Conservation (phyloP, 1,140 invertebrate species). For the Tribolium castaneum region DNA sequence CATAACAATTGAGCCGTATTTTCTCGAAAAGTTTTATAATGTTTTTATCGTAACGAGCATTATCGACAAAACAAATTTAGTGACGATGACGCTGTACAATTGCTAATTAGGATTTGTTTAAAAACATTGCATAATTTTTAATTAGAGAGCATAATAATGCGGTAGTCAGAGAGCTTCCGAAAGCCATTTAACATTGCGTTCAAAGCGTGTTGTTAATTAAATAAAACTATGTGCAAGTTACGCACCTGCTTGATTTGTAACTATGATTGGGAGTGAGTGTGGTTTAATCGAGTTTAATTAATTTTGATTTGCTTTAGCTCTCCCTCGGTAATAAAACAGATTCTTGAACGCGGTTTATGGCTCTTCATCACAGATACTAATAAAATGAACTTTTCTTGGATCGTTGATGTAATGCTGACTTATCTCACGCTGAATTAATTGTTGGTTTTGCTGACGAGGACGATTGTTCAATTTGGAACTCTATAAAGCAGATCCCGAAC, state of each 20-base stretch:
- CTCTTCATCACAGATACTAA: conserved; percentile 20
- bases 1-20: not conserved
- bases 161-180: too few relatives aligned
- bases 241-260: not conserved
- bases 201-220: not conserved
- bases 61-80: not conserved
- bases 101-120: not conserved
- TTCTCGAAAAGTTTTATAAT: not conserved
- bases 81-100: not conserved
- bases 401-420: not conserved
- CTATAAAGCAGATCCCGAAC: not conserved
- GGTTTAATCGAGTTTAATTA: conserved; percentile 23
- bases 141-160: too few relatives aligned
- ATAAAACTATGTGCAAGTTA: not conserved
- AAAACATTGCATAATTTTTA: too few relatives aligned
- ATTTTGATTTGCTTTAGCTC: conserved; percentile 9
- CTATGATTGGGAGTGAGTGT: not conserved
- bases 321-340: conserved; percentile 13
- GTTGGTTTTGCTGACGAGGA: not conserved
- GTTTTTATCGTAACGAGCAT: not conserved
- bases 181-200: not conserved
- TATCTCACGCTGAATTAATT: not conserved
- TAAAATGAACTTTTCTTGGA: conserved; percentile 28
- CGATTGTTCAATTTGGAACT: conserved; percentile 16
- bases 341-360: conserved; percentile 8